Evolutionary conservation across 2,797 vertebrate species (phyloP).

Genomic region (Falco cherrug): DNA sequence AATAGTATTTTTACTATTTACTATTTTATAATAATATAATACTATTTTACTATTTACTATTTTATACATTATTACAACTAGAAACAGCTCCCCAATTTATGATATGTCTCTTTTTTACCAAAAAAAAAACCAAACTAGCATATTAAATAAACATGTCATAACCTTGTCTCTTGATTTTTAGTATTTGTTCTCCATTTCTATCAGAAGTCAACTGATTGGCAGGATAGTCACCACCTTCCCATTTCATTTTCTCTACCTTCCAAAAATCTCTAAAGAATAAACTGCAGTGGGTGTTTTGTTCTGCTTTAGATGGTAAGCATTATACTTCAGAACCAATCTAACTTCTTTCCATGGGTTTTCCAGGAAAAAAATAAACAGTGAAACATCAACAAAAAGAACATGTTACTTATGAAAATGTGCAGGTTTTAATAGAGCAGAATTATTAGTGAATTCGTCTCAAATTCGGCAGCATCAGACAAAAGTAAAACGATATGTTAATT

Average conservation of each 20-base stretch:
- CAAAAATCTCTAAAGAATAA: background rate
- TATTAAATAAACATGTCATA: background rate
- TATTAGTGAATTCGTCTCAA: background rate
- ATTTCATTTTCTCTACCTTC: background rate
- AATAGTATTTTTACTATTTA: too few species aligned
- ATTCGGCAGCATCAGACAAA: background rate
- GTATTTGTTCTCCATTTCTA: background rate
- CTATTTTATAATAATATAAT: too few species aligned
- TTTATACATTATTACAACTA: background rate
- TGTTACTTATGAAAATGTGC: background rate
- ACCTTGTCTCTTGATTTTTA: background rate
- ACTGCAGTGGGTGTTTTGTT: background rate
- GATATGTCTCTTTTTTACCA: background rate
- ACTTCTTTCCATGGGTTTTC: background rate
- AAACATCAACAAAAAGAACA: background rate
- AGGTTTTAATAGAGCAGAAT: background rate
- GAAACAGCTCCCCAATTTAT: background rate
- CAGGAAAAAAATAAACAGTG: background rate
- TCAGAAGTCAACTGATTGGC: background rate
- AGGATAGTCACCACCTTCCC: background rate
- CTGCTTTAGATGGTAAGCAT: background rate
- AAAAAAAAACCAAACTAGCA: rapidly evolving
- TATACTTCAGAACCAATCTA: background rate
- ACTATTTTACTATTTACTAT: background rate
- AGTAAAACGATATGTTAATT: background rate